These are phyloP conservation scores for Sanderia malayensis DNA, from an alignment of 30 jellyfish, hydroid and myxozoan species.

Conservation along the genomic window DNA sequence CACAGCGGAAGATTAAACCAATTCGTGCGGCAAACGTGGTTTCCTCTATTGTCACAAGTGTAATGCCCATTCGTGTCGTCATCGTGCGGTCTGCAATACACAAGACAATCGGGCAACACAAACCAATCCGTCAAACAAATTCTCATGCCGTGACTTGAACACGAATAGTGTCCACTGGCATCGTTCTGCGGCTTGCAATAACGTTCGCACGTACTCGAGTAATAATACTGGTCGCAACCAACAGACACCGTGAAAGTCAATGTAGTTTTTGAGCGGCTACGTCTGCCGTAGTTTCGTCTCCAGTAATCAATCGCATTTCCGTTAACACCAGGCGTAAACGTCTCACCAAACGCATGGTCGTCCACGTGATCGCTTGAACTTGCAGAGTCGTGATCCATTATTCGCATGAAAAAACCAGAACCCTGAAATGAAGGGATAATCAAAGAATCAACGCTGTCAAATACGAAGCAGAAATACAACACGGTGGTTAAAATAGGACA, in stretches of 20 bases:
- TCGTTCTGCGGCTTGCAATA: slow-evolving; percentile 35
- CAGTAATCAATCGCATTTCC: neutral
- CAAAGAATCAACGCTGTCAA: no score
- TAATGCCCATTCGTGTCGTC: slow-evolving; percentile 21
- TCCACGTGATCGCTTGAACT: slow-evolving; percentile 9
- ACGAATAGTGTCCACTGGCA: slow-evolving; percentile 28
- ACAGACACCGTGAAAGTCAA: slow-evolving; percentile 4
- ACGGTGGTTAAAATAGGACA: no score
- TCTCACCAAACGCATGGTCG: slow-evolving; percentile 8
- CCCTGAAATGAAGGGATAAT: neutral
- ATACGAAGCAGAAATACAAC: no score
- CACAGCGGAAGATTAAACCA: slow-evolving; percentile 25
- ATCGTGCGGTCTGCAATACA: slow-evolving; percentile 16
- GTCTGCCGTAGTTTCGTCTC: neutral
- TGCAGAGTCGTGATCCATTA: neutral
- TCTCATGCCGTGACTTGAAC: slow-evolving; percentile 1
- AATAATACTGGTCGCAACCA: slow-evolving; percentile 1
- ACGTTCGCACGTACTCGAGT: slow-evolving; percentile 2
- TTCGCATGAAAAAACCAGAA: neutral
- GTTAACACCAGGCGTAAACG: neutral
- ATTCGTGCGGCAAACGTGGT: slow-evolving; percentile 11
- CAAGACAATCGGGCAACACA: neutral
- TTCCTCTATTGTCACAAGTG: slow-evolving; percentile 37
- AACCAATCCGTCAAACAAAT: slow-evolving; percentile 17
- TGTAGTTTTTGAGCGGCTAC: neutral